A percentile compares a stretch with the other conserved stretches of the same genome.
Evolutionary conservation across 2,113 vertebrate species (phyloP).

Genomic region (Nannospalax galili): DNA sequence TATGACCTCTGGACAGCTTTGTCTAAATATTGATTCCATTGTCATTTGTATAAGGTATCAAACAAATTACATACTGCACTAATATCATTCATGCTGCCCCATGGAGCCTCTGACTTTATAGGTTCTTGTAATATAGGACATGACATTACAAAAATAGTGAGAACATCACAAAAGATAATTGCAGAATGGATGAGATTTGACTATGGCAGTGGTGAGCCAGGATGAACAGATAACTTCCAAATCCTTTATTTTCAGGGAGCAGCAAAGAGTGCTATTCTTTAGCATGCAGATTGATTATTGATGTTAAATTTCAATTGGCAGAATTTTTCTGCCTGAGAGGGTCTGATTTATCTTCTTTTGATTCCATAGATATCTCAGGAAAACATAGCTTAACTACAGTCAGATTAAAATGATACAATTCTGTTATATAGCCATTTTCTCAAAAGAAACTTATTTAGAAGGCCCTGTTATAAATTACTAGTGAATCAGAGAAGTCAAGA

Average conservation of each 20-base stretch:
- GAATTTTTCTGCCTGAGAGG: conserved; percentile 60
- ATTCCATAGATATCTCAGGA: conserved; percentile 9
- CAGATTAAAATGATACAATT: conserved; percentile 26
- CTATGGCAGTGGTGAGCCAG: conserved; percentile 33
- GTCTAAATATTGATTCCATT: conserved; percentile 93
- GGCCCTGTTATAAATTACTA: conserved; percentile 56
- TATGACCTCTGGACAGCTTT: conserved; percentile 90
- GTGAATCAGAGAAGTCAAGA: conserved; percentile 61
- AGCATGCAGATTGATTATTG: conserved; percentile 33
- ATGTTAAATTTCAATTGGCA: conserved; percentile 69
- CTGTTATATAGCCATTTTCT: conserved; percentile 55
- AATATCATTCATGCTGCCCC: conserved; percentile 88
- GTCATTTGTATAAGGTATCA: conserved; percentile 94
- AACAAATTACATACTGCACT: conserved; percentile 91
- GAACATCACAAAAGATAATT: conserved; percentile 76
- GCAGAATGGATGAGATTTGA: conserved; percentile 64
- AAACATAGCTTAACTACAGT: not conserved
- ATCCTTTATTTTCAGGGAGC: conserved; percentile 58
- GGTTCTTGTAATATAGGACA: conserved; percentile 73
- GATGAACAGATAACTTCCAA: conserved; percentile 64
- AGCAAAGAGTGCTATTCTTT: conserved; percentile 9
- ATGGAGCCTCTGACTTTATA: conserved; percentile 82
- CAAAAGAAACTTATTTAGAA: conserved; percentile 65
- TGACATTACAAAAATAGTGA: conserved; percentile 78
- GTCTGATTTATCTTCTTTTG: conserved; percentile 63